Evolutionary conservation across 2,113 vertebrate species (phyloP), one percentile per base, ranked within the genome.

Genomic region (Chrysochloris asiatica): DNA sequence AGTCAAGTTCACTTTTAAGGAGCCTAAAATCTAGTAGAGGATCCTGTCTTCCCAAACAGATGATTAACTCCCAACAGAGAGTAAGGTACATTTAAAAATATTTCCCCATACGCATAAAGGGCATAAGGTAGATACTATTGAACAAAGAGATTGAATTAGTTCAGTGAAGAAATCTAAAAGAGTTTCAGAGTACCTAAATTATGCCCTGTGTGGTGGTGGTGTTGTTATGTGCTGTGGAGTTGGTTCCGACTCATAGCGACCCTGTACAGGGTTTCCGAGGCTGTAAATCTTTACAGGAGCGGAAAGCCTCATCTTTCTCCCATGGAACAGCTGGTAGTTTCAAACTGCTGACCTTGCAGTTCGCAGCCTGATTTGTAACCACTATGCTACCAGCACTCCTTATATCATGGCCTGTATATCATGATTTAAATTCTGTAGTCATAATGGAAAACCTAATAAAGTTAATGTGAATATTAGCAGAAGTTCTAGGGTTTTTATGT

Each of bases 381-480:
- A n/a, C n/a, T n/a, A n/a, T n/a, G n/a, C n/a, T n/a, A n/a, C n/a
- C n/a, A n/a, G n/a, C n/a, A n/a, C n/a, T n/a, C n/a, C 47, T 81
- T 85, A 71, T 43, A 88, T 87, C 82, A 92, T 85, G 9, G 48
- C 85, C 41, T 72, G 19, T 38, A 48, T 86, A 63, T 93, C 45
- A 75, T 65, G 71, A 91, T 63, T 56, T 84, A 72, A 88, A 86
- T 85, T 86, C 28, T 73, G 0, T 77, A 86, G 36, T 86, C 36
- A 73, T 75, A 79, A 83, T 82, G 63, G 69, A 79, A 94, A 91
- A 63, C 69, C 38, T 89, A 84, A 91, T 94, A 79, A 94, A 85
- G 63, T 83, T 65, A 69, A 75, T 85, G 56, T 83, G 90, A 79
- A 88, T 93, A 88, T 86, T 93, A 95, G 84, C 56, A 88, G 56